These are phyloP conservation scores for Artemia franciscana DNA, from an alignment of 1,140 invertebrate species.

Conservation along the genomic window DNA sequence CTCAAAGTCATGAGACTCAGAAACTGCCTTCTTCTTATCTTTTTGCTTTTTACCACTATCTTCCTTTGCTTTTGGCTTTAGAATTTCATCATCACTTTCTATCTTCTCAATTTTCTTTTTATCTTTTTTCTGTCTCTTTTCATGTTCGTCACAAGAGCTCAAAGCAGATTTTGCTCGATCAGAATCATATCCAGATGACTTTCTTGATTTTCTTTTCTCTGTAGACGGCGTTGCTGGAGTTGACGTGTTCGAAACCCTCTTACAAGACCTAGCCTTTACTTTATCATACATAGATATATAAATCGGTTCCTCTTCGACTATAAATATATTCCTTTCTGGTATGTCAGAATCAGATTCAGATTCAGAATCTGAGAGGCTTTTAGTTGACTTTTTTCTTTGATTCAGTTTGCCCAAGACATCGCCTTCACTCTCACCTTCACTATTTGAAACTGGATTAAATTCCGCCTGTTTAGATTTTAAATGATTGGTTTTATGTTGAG, in stretches of 20 bases:
- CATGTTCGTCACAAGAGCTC: not conserved
- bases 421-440: no score
- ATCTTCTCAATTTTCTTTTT: not conserved
- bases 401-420: no score
- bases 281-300: slow-evolving; percentile 98
- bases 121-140: not conserved
- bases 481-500: no score
- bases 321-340: not conserved
- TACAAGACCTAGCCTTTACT: slow-evolving; percentile 71
- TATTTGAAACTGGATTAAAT: no score
- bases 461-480: no score
- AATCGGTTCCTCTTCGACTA: slow-evolving; percentile 55
- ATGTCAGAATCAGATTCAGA: not conserved
- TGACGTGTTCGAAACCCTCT: slow-evolving; percentile 14
- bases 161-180: not conserved
- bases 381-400: no score
- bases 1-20: slow-evolving; percentile 30
- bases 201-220: slow-evolving; percentile 1
- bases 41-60: slow-evolving; percentile 59
- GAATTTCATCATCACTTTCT: slow-evolving; percentile 8
- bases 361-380: not conserved
- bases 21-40: slow-evolving; percentile 42
- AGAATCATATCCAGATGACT: not conserved
- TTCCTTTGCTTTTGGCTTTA: slow-evolving; percentile 40
- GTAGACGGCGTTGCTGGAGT: slow-evolving; percentile 2